A percentile compares a stretch with the other conserved stretches of the same genome.
Conservation (phyloP, 2,113 vertebrate species). For the Bubalus kerabau region DNA sequence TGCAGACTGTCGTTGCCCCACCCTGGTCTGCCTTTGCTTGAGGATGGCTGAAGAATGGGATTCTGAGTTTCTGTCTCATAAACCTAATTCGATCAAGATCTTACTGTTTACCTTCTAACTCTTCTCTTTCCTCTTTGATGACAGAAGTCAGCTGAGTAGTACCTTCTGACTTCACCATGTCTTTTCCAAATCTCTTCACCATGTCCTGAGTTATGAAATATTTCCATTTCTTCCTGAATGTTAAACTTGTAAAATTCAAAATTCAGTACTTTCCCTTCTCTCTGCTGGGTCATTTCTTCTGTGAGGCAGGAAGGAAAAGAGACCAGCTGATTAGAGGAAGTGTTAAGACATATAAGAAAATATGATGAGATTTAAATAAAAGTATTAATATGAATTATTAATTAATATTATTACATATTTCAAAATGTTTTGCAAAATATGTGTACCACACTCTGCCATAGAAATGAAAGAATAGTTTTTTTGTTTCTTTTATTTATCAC, state of each 20-base stretch:
- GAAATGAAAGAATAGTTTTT: not conserved
- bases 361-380: not conserved
- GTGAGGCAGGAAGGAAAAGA: not conserved
- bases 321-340: not conserved
- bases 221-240: not conserved
- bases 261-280: not conserved
- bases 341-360: not conserved
- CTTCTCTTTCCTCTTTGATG: not conserved
- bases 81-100: not conserved
- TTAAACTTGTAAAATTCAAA: not conserved
- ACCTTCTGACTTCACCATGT: not conserved
- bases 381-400: not conserved
- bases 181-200: not conserved
- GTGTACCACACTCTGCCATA: not conserved
- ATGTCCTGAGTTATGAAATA: not conserved
- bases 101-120: not conserved
- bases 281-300: not conserved
- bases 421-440: not conserved
- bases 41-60: not conserved
- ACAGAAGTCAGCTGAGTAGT: not conserved
- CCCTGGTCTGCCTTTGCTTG: not conserved
- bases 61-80: not conserved
- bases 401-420: not conserved
- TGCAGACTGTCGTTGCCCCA: not conserved
- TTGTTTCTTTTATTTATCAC: not conserved